Conservation (phyloP, 2,797 vertebrate species). For the Fistularia commersonii region DNA sequence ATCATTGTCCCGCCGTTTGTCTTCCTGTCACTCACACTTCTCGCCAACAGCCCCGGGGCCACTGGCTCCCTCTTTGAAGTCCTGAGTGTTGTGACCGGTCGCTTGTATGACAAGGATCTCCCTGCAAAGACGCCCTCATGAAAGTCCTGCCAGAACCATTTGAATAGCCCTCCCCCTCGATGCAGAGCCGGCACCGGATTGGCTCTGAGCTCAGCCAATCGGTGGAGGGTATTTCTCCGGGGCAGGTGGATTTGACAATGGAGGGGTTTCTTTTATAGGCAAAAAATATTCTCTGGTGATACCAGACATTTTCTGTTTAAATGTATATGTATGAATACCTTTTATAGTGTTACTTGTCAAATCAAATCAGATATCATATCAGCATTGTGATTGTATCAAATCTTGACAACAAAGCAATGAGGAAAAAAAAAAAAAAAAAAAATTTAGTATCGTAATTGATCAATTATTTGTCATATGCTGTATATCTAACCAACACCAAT, state of each 20-base stretch:
- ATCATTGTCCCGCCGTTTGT: conserved; percentile 29
- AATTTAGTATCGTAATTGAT: no score
- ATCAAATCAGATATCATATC: no score
- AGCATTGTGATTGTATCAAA: no score
- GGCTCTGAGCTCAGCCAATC: conserved; percentile 56
- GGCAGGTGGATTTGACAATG: conserved; percentile 53
- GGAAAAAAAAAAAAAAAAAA: no score
- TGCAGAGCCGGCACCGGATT: conserved; percentile 35
- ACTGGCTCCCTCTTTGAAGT: conserved; percentile 44
- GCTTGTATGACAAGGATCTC: conserved; percentile 51
- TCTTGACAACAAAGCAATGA: no score
- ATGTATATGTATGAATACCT: no score
- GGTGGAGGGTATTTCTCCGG: conserved; percentile 20
- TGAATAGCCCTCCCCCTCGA: conserved; percentile 53
- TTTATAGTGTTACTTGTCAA: no score
- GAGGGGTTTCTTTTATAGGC: conserved; percentile 5
- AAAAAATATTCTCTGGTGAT: no score
- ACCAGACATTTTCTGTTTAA: no score
- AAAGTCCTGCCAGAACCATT: conserved; percentile 40
- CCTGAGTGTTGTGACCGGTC: conserved; percentile 52
- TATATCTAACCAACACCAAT: no score
- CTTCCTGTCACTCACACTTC: conserved; percentile 47
- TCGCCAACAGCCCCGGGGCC: conserved; percentile 22
- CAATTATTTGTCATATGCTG: no score
- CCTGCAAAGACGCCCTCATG: conserved; percentile 40